phyloP scores from a whole-genome alignment of 2,888 invertebrate species.

The Ametastegia equiseti region DNA sequence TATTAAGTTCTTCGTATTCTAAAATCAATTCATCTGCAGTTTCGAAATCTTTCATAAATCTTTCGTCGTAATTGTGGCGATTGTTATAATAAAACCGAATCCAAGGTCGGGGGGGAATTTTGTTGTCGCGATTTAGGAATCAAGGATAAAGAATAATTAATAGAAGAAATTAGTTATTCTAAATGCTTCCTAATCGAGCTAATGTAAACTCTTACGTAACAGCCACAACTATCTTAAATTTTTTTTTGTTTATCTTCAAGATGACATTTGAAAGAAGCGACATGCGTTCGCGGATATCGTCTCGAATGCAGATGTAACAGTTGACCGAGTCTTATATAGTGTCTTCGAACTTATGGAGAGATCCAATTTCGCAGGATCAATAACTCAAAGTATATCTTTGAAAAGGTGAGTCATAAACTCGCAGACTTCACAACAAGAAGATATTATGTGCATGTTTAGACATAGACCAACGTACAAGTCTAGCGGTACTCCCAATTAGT shows the following conservation, averaged over 20 bases:
- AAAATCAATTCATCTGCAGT: not conserved
- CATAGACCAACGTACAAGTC: not conserved
- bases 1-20: not conserved
- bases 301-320: not conserved
- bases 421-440: not conserved
- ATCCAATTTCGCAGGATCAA: not conserved
- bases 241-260: not conserved
- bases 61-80: not conserved
- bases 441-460: not conserved
- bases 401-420: not conserved
- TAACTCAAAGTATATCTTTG: not conserved
- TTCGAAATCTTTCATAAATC: not conserved
- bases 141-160: not conserved
- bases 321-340: not conserved
- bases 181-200: not conserved
- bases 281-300: too few species aligned
- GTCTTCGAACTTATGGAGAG: not conserved
- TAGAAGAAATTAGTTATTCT: not conserved
- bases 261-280: too few species aligned
- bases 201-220: not conserved
- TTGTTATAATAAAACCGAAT: not conserved
- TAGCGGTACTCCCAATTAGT: slow-evolving; percentile 23
- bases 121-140: not conserved
- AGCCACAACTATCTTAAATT: not conserved
- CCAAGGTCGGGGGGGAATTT: not conserved